Evolutionary conservation across 2,797 vertebrate species (phyloP).

Genomic region (Spinus pinus): DNA sequence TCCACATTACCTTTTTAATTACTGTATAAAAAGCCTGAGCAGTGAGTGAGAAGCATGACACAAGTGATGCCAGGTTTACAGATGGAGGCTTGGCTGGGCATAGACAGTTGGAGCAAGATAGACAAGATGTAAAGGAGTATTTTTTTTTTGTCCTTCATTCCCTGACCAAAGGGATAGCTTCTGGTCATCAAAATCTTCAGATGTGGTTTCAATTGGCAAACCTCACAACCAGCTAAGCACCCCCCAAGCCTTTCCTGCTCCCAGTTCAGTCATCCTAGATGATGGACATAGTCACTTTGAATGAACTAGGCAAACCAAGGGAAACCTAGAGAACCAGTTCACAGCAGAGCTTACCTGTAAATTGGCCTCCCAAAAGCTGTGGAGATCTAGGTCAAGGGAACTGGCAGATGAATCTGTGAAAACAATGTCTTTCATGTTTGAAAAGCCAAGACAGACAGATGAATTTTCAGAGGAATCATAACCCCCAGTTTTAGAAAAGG

Average conservation of each 20-base stretch:
- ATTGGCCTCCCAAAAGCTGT: not conserved
- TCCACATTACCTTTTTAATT: not conserved
- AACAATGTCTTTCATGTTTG: not conserved
- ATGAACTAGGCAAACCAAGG: not conserved
- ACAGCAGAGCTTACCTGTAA: not conserved
- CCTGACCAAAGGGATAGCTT: not conserved
- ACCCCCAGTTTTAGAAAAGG: not conserved
- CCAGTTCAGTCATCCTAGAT: not conserved
- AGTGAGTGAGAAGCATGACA: not conserved
- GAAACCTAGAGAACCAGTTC: not conserved
- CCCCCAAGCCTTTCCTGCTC: not conserved
- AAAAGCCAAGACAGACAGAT: rapidly evolving
- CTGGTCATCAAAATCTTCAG: not conserved
- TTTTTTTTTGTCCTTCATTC: not conserved
- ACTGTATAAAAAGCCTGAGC: not conserved
- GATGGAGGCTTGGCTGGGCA: rapidly evolving
- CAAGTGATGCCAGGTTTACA: not conserved
- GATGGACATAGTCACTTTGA: not conserved
- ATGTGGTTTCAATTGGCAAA: not conserved
- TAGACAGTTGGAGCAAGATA: not conserved
- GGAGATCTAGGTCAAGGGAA: not conserved
- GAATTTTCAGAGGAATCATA: not conserved
- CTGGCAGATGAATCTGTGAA: not conserved
- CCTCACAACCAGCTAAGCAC: not conserved
- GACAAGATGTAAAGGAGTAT: no score